Percentiles rank a stretch among this genome's conserved stretches.
Conservation (phyloP, 1,140 invertebrate species). For the Lepidostoma basale region DNA sequence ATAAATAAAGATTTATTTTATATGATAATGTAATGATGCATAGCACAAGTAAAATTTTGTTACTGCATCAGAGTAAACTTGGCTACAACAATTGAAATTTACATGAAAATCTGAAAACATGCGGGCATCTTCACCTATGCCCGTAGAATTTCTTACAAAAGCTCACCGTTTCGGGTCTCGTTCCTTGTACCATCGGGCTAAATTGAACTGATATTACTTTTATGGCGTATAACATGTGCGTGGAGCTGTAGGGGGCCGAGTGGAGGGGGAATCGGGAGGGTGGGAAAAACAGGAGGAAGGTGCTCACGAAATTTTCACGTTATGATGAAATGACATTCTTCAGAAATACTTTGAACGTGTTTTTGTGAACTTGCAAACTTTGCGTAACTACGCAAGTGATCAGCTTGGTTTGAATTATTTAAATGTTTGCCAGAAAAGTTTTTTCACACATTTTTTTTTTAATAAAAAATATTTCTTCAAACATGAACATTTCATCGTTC, state of each 20-base stretch:
- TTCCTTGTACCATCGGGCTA: no score
- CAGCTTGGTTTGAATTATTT: background rate
- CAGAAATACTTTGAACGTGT: background rate
- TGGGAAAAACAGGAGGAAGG: background rate
- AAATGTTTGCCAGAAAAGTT: no score
- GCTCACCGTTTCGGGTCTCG: no score
- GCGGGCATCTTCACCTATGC: constrained; percentile 30
- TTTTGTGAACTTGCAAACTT: background rate
- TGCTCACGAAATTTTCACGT: background rate
- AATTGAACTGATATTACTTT: constrained; percentile 38
- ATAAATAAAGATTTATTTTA: no score
- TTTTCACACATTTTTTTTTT: no score
- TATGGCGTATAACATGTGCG: constrained; percentile 7
- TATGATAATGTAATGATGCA: no score
- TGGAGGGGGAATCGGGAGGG: background rate
- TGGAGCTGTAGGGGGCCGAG: background rate
- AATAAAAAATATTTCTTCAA: no score
- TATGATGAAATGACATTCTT: constrained; percentile 3
- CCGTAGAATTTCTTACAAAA: constrained; percentile 27
- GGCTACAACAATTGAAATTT: no score
- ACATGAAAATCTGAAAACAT: no score
- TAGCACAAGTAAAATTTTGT: no score
- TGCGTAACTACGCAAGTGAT: background rate
- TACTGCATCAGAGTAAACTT: no score
- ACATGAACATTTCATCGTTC: no score